These are phyloP conservation scores for Valencia hispanica DNA, from an alignment of 2,797 vertebrate genomes.

Conservation along the genomic window DNA sequence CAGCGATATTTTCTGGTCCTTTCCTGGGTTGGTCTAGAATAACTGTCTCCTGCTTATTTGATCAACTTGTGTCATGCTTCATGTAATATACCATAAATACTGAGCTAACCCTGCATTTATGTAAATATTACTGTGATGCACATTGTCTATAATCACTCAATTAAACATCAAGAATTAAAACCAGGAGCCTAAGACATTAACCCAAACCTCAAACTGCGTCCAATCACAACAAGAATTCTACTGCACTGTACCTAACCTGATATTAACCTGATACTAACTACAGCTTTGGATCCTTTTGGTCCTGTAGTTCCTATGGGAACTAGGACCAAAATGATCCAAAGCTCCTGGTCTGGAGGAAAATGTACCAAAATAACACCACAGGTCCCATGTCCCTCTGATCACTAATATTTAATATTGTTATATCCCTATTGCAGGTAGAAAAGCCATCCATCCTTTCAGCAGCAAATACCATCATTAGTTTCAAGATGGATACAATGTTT, in stretches of 20 bases:
- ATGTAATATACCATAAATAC: background rate
- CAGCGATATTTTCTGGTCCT: conserved; percentile 10
- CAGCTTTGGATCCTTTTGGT: too few relatives aligned
- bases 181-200: background rate
- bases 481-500: too few relatives aligned
- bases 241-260: background rate
- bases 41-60: background rate
- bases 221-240: background rate
- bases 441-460: background rate
- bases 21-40: conserved; percentile 12
- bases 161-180: background rate
- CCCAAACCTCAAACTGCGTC: background rate
- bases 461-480: background rate
- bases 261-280: too few relatives aligned
- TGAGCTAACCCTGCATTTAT: background rate
- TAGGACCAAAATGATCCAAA: background rate
- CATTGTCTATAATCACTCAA: background rate
- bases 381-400: background rate
- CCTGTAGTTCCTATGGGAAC: background rate
- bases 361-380: background rate
- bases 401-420: background rate
- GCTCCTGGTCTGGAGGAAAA: background rate
- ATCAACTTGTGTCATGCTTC: background rate
- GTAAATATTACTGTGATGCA: background rate
- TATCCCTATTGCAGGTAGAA: background rate